Conservation (phyloP, 2,888 invertebrate genomes). For the Junonia oenone region DNA sequence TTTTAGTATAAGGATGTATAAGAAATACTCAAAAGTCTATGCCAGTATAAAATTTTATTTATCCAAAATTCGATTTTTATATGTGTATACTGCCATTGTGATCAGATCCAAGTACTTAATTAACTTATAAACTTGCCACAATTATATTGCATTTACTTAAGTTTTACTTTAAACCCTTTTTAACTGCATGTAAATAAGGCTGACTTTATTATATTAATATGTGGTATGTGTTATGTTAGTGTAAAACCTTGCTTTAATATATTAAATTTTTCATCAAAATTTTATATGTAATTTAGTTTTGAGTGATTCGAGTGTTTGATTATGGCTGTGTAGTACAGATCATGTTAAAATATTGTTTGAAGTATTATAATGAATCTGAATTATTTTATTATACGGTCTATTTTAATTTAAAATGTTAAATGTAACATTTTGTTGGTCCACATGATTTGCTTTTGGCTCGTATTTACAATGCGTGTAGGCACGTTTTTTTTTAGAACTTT, state of each 20-base stretch:
- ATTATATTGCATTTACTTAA: slow-evolving; percentile 44
- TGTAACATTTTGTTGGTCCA: slow-evolving; percentile 8
- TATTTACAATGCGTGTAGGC: slow-evolving; percentile 7
- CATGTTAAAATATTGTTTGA: slow-evolving; percentile 12
- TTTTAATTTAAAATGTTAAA: slow-evolving; percentile 16
- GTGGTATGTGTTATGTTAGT: slow-evolving; percentile 39
- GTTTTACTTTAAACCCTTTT: slow-evolving; percentile 39
- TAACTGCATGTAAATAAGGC: slow-evolving; percentile 61
- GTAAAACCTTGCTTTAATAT: slow-evolving; percentile 44
- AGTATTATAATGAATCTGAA: slow-evolving; percentile 4
- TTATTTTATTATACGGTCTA: slow-evolving; percentile 3
- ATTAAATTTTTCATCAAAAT: slow-evolving; percentile 22
- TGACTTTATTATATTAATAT: slow-evolving; percentile 38
- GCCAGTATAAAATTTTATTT: slow-evolving; percentile 27
- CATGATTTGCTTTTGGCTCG: slow-evolving; percentile 9
- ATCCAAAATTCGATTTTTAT: slow-evolving; percentile 24
- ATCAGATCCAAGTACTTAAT: slow-evolving; percentile 65
- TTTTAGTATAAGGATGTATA: slow-evolving; percentile 23
- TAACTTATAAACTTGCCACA: slow-evolving; percentile 43
- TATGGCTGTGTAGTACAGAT: slow-evolving; percentile 29
- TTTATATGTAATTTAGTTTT: slow-evolving; percentile 20
- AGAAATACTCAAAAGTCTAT: slow-evolving; percentile 27
- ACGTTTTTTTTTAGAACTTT: slow-evolving; percentile 18
- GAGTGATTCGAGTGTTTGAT: slow-evolving; percentile 20
- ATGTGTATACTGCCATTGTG: slow-evolving; percentile 39